Conservation (phyloP, 2,888 invertebrate genomes). For the Drosophila melanosoma region DNA sequence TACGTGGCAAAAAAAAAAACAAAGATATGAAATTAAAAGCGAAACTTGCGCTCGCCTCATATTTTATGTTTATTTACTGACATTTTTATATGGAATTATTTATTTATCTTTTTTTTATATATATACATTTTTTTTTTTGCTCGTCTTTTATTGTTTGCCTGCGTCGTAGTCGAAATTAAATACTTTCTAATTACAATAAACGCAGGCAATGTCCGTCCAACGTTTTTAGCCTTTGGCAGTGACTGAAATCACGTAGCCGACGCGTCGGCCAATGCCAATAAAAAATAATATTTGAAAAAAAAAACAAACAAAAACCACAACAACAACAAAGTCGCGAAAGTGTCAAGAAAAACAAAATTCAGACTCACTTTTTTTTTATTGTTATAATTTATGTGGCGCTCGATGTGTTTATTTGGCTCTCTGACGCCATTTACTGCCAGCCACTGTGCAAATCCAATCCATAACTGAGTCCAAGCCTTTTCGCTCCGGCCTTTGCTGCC, state of each 20-base stretch:
- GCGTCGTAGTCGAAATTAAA: constrained; percentile 75
- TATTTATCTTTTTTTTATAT: not conserved
- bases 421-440: constrained; percentile 37
- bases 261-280: constrained; percentile 67
- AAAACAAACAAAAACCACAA: constrained; percentile 22
- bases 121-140: constrained; percentile 15
- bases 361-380: constrained; percentile 77
- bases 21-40: constrained; percentile 56
- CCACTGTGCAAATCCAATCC: constrained; percentile 36
- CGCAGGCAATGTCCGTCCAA: constrained; percentile 62
- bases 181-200: constrained; percentile 82
- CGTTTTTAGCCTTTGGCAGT: constrained; percentile 66
- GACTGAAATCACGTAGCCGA: constrained; percentile 72
- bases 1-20: constrained; percentile 16
- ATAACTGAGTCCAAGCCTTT: constrained; percentile 22
- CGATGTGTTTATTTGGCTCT: constrained; percentile 59
- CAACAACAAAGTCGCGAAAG: constrained; percentile 63
- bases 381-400: constrained; percentile 62
- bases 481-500: not conserved
- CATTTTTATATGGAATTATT: constrained; percentile 48
- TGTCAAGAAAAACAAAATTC: constrained; percentile 72
- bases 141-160: constrained; percentile 34
- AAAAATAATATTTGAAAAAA: constrained; percentile 9
- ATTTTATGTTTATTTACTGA: constrained; percentile 54
- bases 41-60: constrained; percentile 48